These are phyloP conservation scores for Mormyrops attenuatus DNA, from an alignment of 2,797 vertebrate genomes.

Conservation along the genomic window DNA sequence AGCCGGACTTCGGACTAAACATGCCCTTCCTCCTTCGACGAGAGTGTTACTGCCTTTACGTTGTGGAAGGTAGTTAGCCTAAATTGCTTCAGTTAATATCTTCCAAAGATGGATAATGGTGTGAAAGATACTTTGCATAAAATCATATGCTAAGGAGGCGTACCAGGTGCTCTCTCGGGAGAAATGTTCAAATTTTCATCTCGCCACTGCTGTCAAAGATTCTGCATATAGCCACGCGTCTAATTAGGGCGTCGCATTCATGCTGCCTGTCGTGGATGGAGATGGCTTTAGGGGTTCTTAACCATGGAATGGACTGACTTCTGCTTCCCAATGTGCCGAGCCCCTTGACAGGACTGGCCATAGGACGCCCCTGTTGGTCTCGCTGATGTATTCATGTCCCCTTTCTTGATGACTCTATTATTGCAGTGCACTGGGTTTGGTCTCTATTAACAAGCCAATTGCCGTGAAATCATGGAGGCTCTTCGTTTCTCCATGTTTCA, in stretches of 20 bases:
- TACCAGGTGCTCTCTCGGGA: neutral
- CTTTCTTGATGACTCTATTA: slow-evolving; percentile 53
- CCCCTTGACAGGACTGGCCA: slow-evolving; percentile 14
- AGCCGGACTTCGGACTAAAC: neutral
- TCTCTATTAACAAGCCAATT: slow-evolving; percentile 42
- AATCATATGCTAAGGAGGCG: neutral
- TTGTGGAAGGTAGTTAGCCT: neutral
- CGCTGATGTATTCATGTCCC: slow-evolving; percentile 53
- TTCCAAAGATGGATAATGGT: neutral
- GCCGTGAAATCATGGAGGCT: slow-evolving; percentile 56
- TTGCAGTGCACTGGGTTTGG: slow-evolving; percentile 32
- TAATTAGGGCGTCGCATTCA: neutral
- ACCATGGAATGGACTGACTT: neutral
- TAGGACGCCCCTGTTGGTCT: slow-evolving; percentile 54
- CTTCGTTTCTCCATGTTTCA: slow-evolving; percentile 44
- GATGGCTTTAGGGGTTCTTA: neutral
- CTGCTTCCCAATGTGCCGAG: neutral
- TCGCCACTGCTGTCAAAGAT: neutral
- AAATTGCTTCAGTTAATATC: slow-evolving; percentile 10
- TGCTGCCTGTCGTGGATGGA: neutral
- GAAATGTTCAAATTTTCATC: neutral
- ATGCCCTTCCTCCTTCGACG: neutral
- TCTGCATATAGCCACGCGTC: neutral
- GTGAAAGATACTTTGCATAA: neutral
- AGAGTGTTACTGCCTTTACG: neutral